A percentile compares a stretch with the other conserved stretches of the same genome.
Conservation (phyloP, 2,888 invertebrate species). For the Phoenoteleia sp. region DNA sequence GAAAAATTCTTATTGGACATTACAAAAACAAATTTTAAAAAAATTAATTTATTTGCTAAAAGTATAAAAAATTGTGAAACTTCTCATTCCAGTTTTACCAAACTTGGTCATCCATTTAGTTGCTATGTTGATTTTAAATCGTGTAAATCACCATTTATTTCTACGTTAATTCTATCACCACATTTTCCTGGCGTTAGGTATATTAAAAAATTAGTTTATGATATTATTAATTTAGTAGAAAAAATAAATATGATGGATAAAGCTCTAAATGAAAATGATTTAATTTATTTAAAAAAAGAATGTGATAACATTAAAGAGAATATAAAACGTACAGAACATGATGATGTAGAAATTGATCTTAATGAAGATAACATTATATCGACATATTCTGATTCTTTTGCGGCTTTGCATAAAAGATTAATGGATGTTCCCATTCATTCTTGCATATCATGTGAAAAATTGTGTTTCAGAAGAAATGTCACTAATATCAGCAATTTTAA, state of each 20-base stretch:
- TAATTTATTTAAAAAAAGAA: neutral
- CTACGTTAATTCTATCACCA: conserved; percentile 38
- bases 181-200: conserved; percentile 15
- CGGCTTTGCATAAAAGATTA: conserved; percentile 58
- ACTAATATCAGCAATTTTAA: conserved; percentile 61
- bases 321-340: neutral
- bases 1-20: neutral
- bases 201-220: no score
- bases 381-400: conserved; percentile 54
- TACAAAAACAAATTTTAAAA: neutral
- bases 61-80: conserved; percentile 17
- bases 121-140: conserved; percentile 39
- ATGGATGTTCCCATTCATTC: conserved; percentile 64
- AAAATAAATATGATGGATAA: no score
- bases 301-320: neutral
- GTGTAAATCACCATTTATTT: conserved; percentile 16
- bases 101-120: conserved; percentile 34
- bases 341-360: conserved; percentile 43
- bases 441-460: conserved; percentile 74
- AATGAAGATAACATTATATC: conserved; percentile 62
- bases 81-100: conserved; percentile 2
- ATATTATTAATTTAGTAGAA: no score
- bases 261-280: no score
- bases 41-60: neutral
- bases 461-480: no score